Evolutionary conservation across 2,797 vertebrate genomes (phyloP).

Genomic region (Oreochromis mossambicus): DNA sequence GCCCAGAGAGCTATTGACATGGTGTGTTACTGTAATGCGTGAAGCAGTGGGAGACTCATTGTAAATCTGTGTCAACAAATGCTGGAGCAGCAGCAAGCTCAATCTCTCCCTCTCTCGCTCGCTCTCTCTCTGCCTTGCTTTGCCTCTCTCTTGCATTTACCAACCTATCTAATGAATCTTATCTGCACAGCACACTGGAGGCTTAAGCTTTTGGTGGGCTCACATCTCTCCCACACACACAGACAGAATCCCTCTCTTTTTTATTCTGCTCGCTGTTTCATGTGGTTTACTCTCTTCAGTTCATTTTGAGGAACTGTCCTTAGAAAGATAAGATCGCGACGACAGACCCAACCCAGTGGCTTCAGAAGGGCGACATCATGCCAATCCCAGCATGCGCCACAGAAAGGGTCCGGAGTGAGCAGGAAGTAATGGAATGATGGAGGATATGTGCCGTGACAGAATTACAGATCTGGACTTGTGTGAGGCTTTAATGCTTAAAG

Average conservation of each 20-base stretch:
- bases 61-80: slow-evolving; percentile 78
- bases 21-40: slow-evolving; percentile 71
- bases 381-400: slow-evolving; percentile 28
- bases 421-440: slow-evolving; percentile 34
- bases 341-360: slow-evolving; percentile 39
- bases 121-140: slow-evolving; percentile 16
- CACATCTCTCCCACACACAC: slow-evolving; percentile 56
- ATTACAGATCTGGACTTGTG: slow-evolving; percentile 44
- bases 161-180: slow-evolving; percentile 78
- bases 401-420: slow-evolving; percentile 13
- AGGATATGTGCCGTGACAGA: slow-evolving; percentile 57
- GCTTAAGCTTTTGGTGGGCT: slow-evolving; percentile 73
- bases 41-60: slow-evolving; percentile 71
- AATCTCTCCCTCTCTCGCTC: slow-evolving; percentile 41
- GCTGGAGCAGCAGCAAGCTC: slow-evolving; percentile 64
- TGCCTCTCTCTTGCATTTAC: slow-evolving; percentile 62
- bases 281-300: slow-evolving; percentile 51
- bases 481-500: slow-evolving; percentile 55
- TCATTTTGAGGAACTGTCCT: slow-evolving; percentile 63
- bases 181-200: slow-evolving; percentile 71
- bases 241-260: slow-evolving; percentile 31
- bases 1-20: slow-evolving; percentile 73
- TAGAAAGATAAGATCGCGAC: slow-evolving; percentile 55
- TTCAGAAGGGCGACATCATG: slow-evolving; percentile 44
- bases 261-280: slow-evolving; percentile 48